Evolutionary conservation across 2,113 vertebrate genomes (phyloP).

Genomic region (Neotragus moschatus): DNA sequence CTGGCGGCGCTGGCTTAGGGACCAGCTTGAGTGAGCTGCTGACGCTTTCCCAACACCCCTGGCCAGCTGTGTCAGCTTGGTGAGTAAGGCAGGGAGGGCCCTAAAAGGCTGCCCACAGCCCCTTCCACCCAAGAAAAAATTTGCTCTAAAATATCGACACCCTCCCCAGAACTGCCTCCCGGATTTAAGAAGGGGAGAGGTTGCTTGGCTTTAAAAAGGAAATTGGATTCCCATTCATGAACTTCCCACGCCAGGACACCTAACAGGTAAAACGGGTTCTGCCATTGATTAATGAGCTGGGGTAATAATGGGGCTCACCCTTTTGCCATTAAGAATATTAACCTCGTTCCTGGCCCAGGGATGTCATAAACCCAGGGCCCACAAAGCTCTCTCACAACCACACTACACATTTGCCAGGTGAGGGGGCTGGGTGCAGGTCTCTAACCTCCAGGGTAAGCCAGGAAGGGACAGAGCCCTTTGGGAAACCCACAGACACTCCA

Average conservation of each 20-base stretch:
- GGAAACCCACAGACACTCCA: not conserved
- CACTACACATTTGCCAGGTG: not conserved
- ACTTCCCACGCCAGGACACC: conserved; percentile 16
- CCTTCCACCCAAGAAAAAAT: not conserved
- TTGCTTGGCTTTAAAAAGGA: conserved; percentile 57
- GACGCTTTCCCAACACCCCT: not conserved
- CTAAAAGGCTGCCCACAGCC: not conserved
- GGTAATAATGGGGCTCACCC: conserved; percentile 69
- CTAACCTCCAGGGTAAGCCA: not conserved
- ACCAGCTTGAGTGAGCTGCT: not conserved
- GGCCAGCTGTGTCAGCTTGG: not conserved
- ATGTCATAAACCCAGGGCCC: conserved; percentile 44
- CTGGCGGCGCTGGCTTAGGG: fast-evolving
- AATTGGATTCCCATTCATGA: conserved; percentile 62
- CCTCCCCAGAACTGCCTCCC: not conserved
- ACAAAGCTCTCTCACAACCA: not conserved
- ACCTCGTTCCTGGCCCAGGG: conserved; percentile 44
- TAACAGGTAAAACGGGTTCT: conserved; percentile 70
- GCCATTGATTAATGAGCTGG: conserved; percentile 56
- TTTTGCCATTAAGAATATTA: conserved; percentile 64
- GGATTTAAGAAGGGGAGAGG: conserved; percentile 40
- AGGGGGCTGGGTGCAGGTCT: not conserved
- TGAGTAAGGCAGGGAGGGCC: not conserved
- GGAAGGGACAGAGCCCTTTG: not conserved
- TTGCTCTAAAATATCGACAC: not conserved